A percentile compares a stretch with the other conserved stretches of the same genome.
phyloP scores from a whole-genome alignment of 1,140 invertebrate genomes.

The Brachionus koreanus region DNA sequence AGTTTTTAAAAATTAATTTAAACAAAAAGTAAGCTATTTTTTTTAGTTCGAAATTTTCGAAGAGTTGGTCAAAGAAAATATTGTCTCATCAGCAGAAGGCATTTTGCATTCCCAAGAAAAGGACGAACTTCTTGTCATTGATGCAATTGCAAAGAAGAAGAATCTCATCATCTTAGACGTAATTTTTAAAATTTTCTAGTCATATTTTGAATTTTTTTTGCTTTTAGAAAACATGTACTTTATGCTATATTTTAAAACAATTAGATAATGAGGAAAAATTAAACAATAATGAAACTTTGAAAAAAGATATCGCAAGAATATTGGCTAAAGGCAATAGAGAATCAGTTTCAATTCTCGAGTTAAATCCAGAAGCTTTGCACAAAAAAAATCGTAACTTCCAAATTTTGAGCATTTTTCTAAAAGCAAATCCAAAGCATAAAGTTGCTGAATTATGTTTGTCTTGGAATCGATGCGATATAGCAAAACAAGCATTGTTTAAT shows the following conservation, averaged over 20 bases:
- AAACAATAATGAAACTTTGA: neutral
- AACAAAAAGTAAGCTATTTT: neutral
- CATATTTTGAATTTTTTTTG: neutral
- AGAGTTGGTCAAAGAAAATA: neutral
- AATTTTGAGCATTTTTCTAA: neutral
- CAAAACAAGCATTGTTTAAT: constrained; percentile 2
- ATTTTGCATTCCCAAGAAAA: neutral
- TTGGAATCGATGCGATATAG: constrained; percentile 34
- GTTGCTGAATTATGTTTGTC: constrained; percentile 17
- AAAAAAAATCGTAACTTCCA: neutral
- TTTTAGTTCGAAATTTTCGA: constrained; percentile 11
- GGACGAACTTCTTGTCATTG: neutral
- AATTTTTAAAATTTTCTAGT: neutral
- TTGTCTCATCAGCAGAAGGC: neutral
- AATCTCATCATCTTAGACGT: neutral
- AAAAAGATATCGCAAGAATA: neutral
- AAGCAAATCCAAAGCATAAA: constrained; percentile 38
- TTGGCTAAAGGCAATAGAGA: neutral
- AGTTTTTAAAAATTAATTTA: neutral
- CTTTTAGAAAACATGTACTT: neutral
- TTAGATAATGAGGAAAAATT: neutral
- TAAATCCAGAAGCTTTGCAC: neutral
- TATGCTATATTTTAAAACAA: neutral
- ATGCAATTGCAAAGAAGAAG: neutral
- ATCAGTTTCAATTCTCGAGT: constrained; percentile 8